Evolutionary conservation across 1,140 invertebrate genomes (phyloP).

Genomic region (Drosophila varians): DNA sequence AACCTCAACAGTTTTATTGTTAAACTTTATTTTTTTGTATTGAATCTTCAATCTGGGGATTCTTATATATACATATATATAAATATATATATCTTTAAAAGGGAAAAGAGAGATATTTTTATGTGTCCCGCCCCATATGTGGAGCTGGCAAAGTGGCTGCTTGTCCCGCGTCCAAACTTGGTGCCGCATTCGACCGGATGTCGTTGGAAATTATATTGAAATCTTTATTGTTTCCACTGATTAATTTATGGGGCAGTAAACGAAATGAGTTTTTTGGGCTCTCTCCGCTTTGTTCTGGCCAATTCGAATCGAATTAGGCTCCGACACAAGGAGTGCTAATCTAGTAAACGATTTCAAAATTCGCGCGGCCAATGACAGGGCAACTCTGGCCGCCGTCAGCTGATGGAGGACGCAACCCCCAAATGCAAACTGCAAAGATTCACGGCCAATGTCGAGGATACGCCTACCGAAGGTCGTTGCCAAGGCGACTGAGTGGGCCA

Average conservation of each 20-base stretch:
- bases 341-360: slow-evolving; percentile 5
- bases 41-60: background rate
- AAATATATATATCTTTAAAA: background rate
- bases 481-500: slow-evolving; percentile 66
- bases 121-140: slow-evolving; percentile 37
- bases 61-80: slow-evolving; percentile 18
- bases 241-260: slow-evolving; percentile 59
- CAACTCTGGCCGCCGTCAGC: slow-evolving; percentile 42
- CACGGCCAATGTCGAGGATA: slow-evolving; percentile 73
- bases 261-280: slow-evolving; percentile 42
- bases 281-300: background rate
- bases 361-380: slow-evolving; percentile 2
- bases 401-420: slow-evolving; percentile 54
- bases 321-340: slow-evolving; percentile 1
- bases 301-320: slow-evolving; percentile 12
- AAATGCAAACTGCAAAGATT: slow-evolving; percentile 12
- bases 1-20: background rate
- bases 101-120: slow-evolving; percentile 2
- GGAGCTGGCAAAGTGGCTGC: slow-evolving; percentile 44
- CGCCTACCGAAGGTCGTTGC: slow-evolving; percentile 73
- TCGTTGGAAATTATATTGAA: slow-evolving; percentile 64
- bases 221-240: slow-evolving; percentile 60
- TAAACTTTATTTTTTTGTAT: background rate
- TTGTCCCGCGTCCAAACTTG: slow-evolving; percentile 41
- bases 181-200: slow-evolving; percentile 59